Conservation (phyloP, 2,113 vertebrate species). For the Melanotaenia duboulayi region DNA sequence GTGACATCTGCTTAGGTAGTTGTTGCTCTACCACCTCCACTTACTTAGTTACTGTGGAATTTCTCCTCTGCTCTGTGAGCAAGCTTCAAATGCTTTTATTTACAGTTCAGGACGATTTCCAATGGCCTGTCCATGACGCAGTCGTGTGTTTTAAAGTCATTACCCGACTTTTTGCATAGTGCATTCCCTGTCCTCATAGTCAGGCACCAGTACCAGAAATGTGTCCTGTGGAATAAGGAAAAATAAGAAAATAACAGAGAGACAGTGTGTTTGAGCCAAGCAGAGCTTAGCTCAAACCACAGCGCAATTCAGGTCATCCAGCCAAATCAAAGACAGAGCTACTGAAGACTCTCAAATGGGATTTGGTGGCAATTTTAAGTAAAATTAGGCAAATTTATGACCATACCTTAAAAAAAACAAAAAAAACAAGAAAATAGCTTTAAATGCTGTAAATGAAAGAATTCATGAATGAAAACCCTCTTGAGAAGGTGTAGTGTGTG, state of each 20-base stretch:
- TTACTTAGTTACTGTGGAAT: conserved; percentile 80
- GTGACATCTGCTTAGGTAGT: conserved; percentile 83
- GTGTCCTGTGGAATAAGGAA: conserved; percentile 55
- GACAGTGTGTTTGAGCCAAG: conserved; percentile 49
- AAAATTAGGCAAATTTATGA: conserved; percentile 10
- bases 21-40: conserved; percentile 65
- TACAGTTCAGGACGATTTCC: conserved; percentile 72
- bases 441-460: conserved; percentile 5
- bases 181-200: conserved; percentile 60
- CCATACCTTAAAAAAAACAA: too few relatives aligned
- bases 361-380: conserved; percentile 19
- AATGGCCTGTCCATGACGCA: conserved; percentile 67
- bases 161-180: conserved; percentile 62
- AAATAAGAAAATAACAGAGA: conserved; percentile 31
- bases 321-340: conserved; percentile 42
- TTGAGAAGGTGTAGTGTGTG: conserved; percentile 53
- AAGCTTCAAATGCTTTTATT: conserved; percentile 80
- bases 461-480: conserved; percentile 52
- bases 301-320: conserved; percentile 39
- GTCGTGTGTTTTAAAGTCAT: conserved; percentile 75
- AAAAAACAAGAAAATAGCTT: background rate
- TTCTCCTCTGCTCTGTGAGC: conserved; percentile 46
- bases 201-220: conserved; percentile 39
- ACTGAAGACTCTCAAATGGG: conserved; percentile 27
- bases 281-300: conserved; percentile 49